These are phyloP conservation scores for Rhabdornis inornatus DNA, from an alignment of 2,113 vertebrate species.

Conservation along the genomic window DNA sequence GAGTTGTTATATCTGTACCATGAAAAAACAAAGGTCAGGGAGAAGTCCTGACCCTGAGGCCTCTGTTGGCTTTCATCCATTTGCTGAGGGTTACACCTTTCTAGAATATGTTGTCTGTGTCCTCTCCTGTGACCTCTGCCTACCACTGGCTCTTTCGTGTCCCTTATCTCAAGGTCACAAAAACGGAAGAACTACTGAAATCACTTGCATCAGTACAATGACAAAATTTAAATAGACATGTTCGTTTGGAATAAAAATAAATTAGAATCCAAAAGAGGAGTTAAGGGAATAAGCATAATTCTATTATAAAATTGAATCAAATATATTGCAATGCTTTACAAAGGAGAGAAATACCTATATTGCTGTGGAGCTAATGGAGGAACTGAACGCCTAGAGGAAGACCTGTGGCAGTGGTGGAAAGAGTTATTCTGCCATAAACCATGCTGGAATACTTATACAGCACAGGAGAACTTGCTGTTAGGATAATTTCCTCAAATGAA, in stretches of 20 bases:
- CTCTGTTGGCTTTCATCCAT: not conserved
- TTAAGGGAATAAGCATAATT: not conserved
- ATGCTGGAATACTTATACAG: accelerated
- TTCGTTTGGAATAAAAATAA: not conserved
- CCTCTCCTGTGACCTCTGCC: not conserved
- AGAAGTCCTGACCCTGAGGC: not conserved
- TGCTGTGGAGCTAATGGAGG: not conserved
- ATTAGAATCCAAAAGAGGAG: not conserved
- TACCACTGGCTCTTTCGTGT: not conserved
- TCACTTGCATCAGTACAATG: not conserved
- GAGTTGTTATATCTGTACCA: not conserved
- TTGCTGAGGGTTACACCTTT: not conserved
- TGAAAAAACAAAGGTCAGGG: not conserved
- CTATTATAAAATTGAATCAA: not conserved
- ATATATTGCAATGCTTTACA: not conserved
- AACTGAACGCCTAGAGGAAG: not conserved
- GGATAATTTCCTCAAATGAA: not conserved
- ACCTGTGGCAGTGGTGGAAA: not conserved
- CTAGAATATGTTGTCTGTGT: not conserved
- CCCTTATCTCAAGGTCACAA: not conserved
- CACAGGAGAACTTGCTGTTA: not conserved
- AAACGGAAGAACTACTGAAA: not conserved
- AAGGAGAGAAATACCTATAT: not conserved
- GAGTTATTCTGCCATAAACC: not conserved
- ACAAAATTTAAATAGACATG: not conserved